Base-by-base conservation (phyloP, 1,140 invertebrate genomes). In the Drosophila ohnishii region DNA sequence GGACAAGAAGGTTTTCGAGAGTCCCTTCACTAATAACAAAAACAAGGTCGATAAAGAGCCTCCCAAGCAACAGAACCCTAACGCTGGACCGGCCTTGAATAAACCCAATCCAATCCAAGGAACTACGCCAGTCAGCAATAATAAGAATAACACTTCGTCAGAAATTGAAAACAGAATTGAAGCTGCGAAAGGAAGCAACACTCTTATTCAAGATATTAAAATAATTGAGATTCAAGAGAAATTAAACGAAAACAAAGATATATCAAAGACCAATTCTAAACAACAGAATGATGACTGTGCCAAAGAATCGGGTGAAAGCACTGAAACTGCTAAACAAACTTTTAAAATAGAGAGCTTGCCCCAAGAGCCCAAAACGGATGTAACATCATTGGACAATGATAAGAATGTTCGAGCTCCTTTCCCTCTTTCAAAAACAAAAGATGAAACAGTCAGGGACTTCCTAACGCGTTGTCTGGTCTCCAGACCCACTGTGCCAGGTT, bases 401-500 rank as follows among this genome's bases (percentile, higher is more conserved):
- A 62, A 19, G 7, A 32, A 22, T 30, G 14, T 11, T 0, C 28
- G 3, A 19, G 22, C 16, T 7, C n/a, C 34, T 19, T 1, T 1
- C 37, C 13, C 22, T 19, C 6, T 32, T 40, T n/a, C 35, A 22
- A 63, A 32, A 32, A 4, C 16, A 3, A 25, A 19, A 22, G 61
- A 63, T 60, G 28, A 63, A 25, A 6, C 30, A 11, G 25, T 62
- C 2, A 32, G 14, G 39, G 28, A 63, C 1, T 63, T 59, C 11
- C n/a, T 59, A 60, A 40, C 13, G 6, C 25, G 16, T 13, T 60
- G 55, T 22, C 19, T 59, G 39, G 14, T 7, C 8, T n/a, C 35
- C n/a, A 63, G 11, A n/a, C 16, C n/a, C 28, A 14, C n/a, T 39
- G 8, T 13, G 30, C 8, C n/a, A 30, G 6, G 14, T 16, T 22